phyloP scores from a whole-genome alignment of 2,888 invertebrate species.

The Thereva unica region DNA sequence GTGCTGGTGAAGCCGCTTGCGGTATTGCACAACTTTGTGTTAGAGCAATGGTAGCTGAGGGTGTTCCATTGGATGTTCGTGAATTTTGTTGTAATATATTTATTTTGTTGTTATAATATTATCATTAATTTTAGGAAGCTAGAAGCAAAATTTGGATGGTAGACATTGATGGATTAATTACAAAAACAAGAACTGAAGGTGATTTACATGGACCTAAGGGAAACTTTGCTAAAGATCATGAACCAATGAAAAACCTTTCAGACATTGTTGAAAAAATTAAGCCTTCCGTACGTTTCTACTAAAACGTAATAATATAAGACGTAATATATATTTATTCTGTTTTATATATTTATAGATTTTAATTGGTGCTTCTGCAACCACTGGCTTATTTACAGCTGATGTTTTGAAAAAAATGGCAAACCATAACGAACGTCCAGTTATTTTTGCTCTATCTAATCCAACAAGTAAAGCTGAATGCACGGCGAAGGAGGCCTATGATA shows the following conservation, averaged over 20 bases:
- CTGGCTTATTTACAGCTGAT: constrained; percentile 87
- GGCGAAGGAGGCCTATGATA: constrained; percentile 89
- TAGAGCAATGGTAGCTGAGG: constrained; percentile 82
- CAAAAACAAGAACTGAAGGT: constrained; percentile 68
- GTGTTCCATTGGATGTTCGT: constrained; percentile 58
- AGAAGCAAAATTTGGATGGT: constrained; percentile 91
- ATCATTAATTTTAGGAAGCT: constrained; percentile 65
- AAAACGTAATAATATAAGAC: background rate
- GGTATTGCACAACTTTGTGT: constrained; percentile 91
- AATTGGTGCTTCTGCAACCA: constrained; percentile 88
- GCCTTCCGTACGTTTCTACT: constrained; percentile 73
- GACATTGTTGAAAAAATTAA: constrained; percentile 82
- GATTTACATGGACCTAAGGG: constrained; percentile 71
- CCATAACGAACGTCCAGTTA: constrained; percentile 85
- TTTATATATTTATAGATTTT: constrained; percentile 49
- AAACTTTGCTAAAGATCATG: constrained; percentile 76
- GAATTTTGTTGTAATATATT: background rate
- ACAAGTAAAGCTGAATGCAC: constrained; percentile 98
- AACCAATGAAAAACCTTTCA: constrained; percentile 76
- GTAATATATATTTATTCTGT: background rate
- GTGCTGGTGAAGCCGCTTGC: constrained; percentile 88
- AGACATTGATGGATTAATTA: constrained; percentile 89
- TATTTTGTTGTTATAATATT: background rate
- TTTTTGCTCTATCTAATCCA: constrained; percentile 97
- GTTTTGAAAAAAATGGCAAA: constrained; percentile 85